These are phyloP conservation scores for Ciconia boyciana DNA, from an alignment of 2,113 vertebrate species.

Conservation along the genomic window DNA sequence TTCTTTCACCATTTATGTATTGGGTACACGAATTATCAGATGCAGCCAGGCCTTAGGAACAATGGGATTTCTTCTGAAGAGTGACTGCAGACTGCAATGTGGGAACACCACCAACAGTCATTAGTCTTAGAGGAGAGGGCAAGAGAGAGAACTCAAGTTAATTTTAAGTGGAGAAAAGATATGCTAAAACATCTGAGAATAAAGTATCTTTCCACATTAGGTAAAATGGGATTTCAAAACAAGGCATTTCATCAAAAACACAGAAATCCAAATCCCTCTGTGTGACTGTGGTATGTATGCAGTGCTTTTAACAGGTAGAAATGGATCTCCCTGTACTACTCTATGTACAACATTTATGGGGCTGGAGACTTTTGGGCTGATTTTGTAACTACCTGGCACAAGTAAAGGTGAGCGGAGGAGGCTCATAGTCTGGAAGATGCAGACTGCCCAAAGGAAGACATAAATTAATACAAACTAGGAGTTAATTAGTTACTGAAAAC, in stretches of 20 bases:
- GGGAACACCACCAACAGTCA: not conserved
- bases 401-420: not conserved
- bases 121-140: not conserved
- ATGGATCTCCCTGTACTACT: rapidly evolving
- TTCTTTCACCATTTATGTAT: not conserved
- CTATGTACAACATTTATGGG: not conserved
- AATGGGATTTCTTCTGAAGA: not conserved
- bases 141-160: not conserved
- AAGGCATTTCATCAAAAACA: not conserved
- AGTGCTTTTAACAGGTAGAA: not conserved
- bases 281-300: not conserved
- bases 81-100: not conserved
- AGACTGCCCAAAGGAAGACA: not conserved
- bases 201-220: not conserved
- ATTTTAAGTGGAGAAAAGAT: not conserved
- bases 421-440: not conserved
- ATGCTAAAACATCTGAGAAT: not conserved
- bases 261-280: not conserved
- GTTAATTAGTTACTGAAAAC: not conserved
- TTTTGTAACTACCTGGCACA: not conserved
- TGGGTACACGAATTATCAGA: not conserved
- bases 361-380: not conserved
- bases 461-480: not conserved
- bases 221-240: not conserved
- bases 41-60: not conserved